Evolutionary conservation across 2,113 vertebrate species (phyloP).

Genomic region (Tichodroma muraria): DNA sequence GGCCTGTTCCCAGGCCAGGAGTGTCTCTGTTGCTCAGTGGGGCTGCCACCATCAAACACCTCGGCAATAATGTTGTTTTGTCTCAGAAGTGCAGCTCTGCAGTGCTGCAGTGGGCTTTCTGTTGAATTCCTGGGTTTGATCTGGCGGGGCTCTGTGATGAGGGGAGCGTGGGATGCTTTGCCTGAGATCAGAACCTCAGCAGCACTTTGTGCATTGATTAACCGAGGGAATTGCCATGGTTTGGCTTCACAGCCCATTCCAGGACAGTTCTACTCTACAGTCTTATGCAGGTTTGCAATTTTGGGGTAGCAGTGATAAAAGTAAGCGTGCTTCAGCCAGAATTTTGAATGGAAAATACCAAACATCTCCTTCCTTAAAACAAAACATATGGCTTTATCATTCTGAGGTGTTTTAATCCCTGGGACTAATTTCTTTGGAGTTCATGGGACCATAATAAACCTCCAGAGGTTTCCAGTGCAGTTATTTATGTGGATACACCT

Average conservation of each 20-base stretch:
- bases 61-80: not conserved
- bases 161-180: not conserved
- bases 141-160: not conserved
- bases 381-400: not conserved
- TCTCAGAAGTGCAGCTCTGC: not conserved
- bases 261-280: not conserved
- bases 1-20: not conserved
- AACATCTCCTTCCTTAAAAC: not conserved
- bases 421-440: not conserved
- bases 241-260: not conserved
- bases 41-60: not conserved
- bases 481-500: not conserved
- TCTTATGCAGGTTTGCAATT: not conserved
- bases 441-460: not conserved
- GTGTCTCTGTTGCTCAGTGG: not conserved
- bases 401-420: not conserved
- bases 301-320: not conserved
- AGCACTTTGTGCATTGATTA: slow-evolving; percentile 27
- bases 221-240: not conserved
- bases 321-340: not conserved
- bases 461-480: not conserved
- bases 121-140: slow-evolving; percentile 25
- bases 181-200: slow-evolving; percentile 36
- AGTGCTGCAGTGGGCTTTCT: not conserved
- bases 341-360: not conserved